Conservation (phyloP, 2,888 invertebrate species). For the Drosophila sordidula region DNA sequence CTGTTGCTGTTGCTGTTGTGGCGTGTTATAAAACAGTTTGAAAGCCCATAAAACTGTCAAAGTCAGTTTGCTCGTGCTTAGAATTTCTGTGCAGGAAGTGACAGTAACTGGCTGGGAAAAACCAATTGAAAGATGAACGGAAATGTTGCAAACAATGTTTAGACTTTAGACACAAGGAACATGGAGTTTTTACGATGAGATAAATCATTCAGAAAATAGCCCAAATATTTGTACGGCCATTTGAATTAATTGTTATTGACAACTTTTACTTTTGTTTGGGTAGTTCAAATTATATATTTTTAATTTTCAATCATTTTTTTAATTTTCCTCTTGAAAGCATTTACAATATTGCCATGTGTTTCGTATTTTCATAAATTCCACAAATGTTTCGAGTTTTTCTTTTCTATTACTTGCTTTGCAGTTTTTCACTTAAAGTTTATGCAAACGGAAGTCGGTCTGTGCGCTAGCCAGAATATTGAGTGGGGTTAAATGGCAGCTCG, state of each 20-base stretch:
- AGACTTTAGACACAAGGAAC: conserved; percentile 10
- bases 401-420: conserved; percentile 23
- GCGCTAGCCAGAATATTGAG: conserved; percentile 1
- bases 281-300: background rate
- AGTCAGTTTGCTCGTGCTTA: conserved; percentile 63
- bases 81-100: conserved; percentile 73
- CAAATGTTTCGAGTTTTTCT: conserved; percentile 22
- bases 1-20: conserved; percentile 45
- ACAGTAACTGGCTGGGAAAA: conserved; percentile 35
- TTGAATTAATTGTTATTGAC: conserved; percentile 24
- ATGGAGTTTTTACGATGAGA: conserved; percentile 26
- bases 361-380: conserved; percentile 30
- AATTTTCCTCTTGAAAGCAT: background rate
- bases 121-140: conserved; percentile 52
- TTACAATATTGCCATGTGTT: conserved; percentile 8
- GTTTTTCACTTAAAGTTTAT: conserved; percentile 53
- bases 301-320: background rate
- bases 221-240: conserved; percentile 22
- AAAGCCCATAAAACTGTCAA: conserved; percentile 85
- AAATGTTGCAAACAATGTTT: conserved; percentile 50
- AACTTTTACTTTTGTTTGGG: too few relatives aligned
- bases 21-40: conserved; percentile 85
- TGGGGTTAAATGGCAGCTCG: conserved; percentile 22
- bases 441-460: conserved; percentile 38
- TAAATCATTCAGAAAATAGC: conserved; percentile 10